These are phyloP conservation scores for Parthenolecanium corni DNA, from an alignment of 2,888 invertebrate species.

Conservation along the genomic window DNA sequence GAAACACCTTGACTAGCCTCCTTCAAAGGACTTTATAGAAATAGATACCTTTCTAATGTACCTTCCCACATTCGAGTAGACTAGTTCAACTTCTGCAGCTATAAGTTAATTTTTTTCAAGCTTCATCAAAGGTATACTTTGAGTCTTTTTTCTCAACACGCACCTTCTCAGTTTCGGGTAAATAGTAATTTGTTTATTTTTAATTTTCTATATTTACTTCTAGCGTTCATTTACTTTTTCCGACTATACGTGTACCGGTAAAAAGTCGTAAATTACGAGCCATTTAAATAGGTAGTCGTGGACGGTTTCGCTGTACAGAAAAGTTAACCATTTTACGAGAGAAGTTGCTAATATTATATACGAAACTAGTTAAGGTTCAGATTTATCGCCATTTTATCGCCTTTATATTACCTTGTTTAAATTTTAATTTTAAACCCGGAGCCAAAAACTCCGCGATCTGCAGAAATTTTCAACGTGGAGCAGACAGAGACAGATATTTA, in stretches of 20 bases:
- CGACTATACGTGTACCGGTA: neutral
- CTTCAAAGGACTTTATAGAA: too few species aligned
- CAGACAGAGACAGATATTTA: neutral
- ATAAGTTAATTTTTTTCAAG: too few species aligned
- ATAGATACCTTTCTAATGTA: too few species aligned
- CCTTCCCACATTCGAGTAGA: too few species aligned
- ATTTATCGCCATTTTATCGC: constrained; percentile 24
- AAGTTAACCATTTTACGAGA: constrained; percentile 15
- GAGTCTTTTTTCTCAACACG: too few species aligned
- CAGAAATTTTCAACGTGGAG: neutral
- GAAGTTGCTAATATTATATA: constrained; percentile 22
- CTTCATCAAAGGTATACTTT: too few species aligned
- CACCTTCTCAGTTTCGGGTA: neutral
- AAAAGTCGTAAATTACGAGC: neutral
- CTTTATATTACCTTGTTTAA: constrained; percentile 25
- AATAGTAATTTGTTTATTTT: neutral
- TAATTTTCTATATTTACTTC: constrained; percentile 1
- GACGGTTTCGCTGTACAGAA: neutral
- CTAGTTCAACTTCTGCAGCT: too few species aligned
- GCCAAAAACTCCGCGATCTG: constrained; percentile 4
- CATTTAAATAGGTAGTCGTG: neutral
- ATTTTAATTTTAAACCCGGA: constrained; percentile 22
- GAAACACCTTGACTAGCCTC: too few species aligned
- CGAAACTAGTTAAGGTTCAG: constrained; percentile 22
- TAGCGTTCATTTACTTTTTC: neutral